phyloP scores from a whole-genome alignment of 2,113 vertebrate species.

The western clawed frog (Xenopus tropicalis) region UCB_Xtro_10.0 CM004450.2:113639001-113639500 shows the following conservation, averaged over 20 bases:
- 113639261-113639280: constrained; percentile 39
- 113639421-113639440: background rate
- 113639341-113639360: constrained; percentile 34
- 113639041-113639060: too few relatives aligned
- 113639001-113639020: too few relatives aligned
- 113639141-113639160: too few relatives aligned
- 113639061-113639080: too few relatives aligned
- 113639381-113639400: background rate
- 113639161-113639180: too few relatives aligned
- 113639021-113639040: too few relatives aligned
- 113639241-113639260: constrained; percentile 30
- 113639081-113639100: too few relatives aligned
- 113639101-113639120: too few relatives aligned
- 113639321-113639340: constrained; percentile 32
- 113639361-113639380: constrained; percentile 19
- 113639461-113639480: constrained; percentile 5
- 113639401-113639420: background rate
- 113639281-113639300: constrained; percentile 40
- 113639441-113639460: background rate
- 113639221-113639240: constrained; percentile 33
- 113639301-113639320: constrained; percentile 39
- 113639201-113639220: constrained; percentile 21
- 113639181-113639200: too few relatives aligned
- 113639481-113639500: constrained; percentile 13
- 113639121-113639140: too few relatives aligned